Evolutionary conservation across 2,888 invertebrate species (phyloP), one percentile per base, ranked within the genome.

Genomic region (Argynnis bischoffii): DNA sequence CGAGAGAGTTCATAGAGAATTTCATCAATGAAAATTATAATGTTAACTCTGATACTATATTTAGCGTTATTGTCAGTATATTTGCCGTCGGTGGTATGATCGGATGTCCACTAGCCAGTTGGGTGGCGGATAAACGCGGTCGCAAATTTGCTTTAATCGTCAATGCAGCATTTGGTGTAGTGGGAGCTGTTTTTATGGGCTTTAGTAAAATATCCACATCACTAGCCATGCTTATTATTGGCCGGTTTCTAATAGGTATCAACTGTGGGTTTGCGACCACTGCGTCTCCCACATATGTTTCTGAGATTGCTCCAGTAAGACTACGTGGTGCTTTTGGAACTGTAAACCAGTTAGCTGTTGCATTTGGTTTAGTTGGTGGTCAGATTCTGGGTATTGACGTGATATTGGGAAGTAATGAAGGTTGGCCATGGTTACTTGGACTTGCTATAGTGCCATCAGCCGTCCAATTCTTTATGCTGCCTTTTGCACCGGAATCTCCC

Each of bases 31-130:
- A 93, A 54, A 93, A 94, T 77, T 94, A 94, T 78, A 81, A 87
- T 53, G 89, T 93, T 69, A 81, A 85, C 57, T 87, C 93, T 46
- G 88, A 91, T 69, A 81, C 94, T 51, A 81, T 95, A 69, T 95
- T 94, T 85, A 93, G 95, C 65, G 84, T 96, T 69, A 95, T 95
- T 41, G 96, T 96, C 65, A 94, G 96, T 74, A 95, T 96, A 74
- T 96, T 96, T 82, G 95, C 96, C 60, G 93, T 96, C 56, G 96
- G 96, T 21, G 97, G 96, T 46, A 96, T 96, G 95, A 88, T 96
- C 53, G 96, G 96, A 31, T 96, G 96, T 64, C 94, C 96, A 53
- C 87, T 95, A 59, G 96, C 95, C n/a, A 96, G 96, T 60, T 94
- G 94, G 91, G 92, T 96, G 73, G 94, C 95, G 41, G 95, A 96